Base-by-base conservation (phyloP, 1,140 invertebrate species). In the Galleria mellonella region DNA sequence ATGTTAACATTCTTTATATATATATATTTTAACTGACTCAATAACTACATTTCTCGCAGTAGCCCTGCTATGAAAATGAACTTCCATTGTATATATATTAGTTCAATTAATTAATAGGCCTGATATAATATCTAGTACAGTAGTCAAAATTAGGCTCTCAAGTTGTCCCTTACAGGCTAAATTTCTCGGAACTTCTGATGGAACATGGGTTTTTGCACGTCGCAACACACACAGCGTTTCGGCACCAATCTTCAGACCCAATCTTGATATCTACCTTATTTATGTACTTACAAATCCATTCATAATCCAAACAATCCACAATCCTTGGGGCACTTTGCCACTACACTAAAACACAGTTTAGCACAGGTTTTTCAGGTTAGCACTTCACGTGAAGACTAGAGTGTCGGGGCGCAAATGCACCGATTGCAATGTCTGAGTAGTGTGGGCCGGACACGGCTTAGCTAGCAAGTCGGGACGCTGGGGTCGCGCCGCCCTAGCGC, bases 31-130 rank as follows among this genome's bases (percentile, higher is more conserved):
- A 66, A 69, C 65, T 60, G 62, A 62, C 66, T 23, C 17, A 23
- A 59, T 68, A 70, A 63, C 72, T 77, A 77, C 62, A 49, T 32
- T 44, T 28, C 48, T 53, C 47, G 50, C 58, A 66, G 62, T 47
- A 43, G 43, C 44, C 52, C 62, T 47, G 50, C 63, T 51, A 41
- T 32, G 23, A 47, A 47, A 47, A 8, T 39, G 46, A 31, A 48
- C 46, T 37, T 15, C 13, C 10, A 32, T 43, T 43, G 47, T 67
- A 55, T 68, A 72, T 67, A 71, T 71, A 69, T 68, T 75, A 77
- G 59, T 79, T 82, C 75, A 73, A 73, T 84, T 84, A 83, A 52
- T 73, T 55, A 66, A 44, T 81, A 83, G 78, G 76, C 72, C 78
- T 61, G 59, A 72, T 76, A 68, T 62, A 74, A 42, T 65, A n/a